Evolutionary conservation across 2,888 invertebrate species (phyloP).

Genomic region (Phyllotreta cruciferae): DNA sequence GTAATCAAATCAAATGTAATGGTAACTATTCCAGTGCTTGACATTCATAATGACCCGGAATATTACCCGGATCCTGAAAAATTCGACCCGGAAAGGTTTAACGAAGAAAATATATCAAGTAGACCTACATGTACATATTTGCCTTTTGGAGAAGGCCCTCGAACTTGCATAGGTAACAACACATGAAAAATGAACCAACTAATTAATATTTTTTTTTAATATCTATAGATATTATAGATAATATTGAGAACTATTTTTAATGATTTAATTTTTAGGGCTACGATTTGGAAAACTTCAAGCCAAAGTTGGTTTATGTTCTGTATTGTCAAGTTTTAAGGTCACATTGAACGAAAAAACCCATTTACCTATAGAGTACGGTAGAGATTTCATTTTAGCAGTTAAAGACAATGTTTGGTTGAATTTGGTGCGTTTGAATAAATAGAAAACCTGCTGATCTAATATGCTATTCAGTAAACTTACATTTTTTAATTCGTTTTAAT

Average conservation of each 20-base stretch:
- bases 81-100: conserved; percentile 48
- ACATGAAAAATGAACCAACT: too few relatives aligned
- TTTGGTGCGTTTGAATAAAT: conserved; percentile 10
- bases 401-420: conserved; percentile 8
- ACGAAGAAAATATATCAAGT: conserved; percentile 41
- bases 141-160: conserved; percentile 57
- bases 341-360: conserved; percentile 36
- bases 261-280: conserved; percentile 21
- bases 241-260: too few relatives aligned
- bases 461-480: too few relatives aligned
- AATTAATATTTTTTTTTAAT: background rate
- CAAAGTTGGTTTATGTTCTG: conserved; percentile 32
- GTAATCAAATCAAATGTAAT: conserved; percentile 53
- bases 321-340: conserved; percentile 33
- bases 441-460: background rate
- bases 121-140: conserved; percentile 43
- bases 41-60: conserved; percentile 46
- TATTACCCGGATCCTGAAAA: conserved; percentile 46
- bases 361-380: conserved; percentile 30
- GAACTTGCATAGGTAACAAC: conserved; percentile 57
- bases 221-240: conserved; percentile 23
- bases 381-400: background rate
- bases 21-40: conserved; percentile 50
- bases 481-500: too few relatives aligned
- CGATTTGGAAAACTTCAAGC: conserved; percentile 28